Percentiles rank a stretch among this genome's conserved stretches.
Conservation (phyloP, 2,888 invertebrate species). For the Lottia gigantea region DNA sequence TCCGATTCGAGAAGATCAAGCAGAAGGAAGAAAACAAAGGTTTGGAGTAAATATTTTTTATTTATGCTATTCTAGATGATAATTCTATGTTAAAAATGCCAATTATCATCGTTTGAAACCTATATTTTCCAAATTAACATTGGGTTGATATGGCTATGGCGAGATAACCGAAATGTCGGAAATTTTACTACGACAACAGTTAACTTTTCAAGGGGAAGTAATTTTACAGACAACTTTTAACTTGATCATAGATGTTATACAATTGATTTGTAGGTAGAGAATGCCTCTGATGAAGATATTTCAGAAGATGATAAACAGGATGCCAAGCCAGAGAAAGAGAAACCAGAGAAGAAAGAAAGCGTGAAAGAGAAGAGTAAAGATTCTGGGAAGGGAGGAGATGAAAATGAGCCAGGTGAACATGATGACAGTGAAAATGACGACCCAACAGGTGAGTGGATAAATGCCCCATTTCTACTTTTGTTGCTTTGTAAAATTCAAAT, state of each 20-base stretch:
- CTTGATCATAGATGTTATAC: background rate
- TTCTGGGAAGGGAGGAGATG: constrained; percentile 36
- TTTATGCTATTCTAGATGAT: no score
- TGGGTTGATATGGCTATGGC: no score
- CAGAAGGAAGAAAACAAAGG: constrained; percentile 47
- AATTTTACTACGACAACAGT: background rate
- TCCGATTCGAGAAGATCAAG: constrained; percentile 41
- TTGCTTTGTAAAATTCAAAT: no score
- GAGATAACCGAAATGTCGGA: background rate
- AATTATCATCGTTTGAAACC: no score
- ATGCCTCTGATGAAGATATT: constrained; percentile 52
- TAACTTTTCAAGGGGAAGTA: background rate
- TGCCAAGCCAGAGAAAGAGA: constrained; percentile 32
- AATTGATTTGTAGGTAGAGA: constrained; percentile 56
- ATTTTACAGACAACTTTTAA: background rate
- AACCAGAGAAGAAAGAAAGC: constrained; percentile 36
- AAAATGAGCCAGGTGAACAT: constrained; percentile 62
- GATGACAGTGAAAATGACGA: constrained; percentile 72
- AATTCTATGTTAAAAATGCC: no score
- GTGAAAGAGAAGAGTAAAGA: constrained; percentile 27
- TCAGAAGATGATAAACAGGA: constrained; percentile 59
- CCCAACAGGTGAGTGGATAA: constrained; percentile 68
- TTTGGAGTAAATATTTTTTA: constrained; percentile 12
- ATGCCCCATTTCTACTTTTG: background rate
- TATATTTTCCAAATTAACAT: no score